Base-by-base conservation (phyloP, 2,797 vertebrate species). In the Sebastes miniatus region DNA sequence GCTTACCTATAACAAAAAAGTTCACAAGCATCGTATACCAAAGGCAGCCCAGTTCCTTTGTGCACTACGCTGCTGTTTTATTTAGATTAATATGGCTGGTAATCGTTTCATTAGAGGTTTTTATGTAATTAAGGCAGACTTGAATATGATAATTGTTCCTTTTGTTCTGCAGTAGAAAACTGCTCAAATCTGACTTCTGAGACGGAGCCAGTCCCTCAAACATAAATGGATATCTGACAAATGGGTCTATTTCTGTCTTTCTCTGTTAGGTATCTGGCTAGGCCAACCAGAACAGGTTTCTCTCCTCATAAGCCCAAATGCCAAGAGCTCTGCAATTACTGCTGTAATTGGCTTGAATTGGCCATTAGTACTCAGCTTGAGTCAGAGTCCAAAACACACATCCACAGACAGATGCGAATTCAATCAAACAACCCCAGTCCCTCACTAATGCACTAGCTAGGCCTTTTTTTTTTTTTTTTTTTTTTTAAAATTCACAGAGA, bases 301-400 rank as follows among this genome's bases (percentile, higher is more conserved):
- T 80, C 80, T 77, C 39, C 56, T 75, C 74, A 61, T 71, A 36
- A 69, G 61, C 76, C 81, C 76, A 86, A 89, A 90, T 66, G 76
- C 83, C 86, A 87, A 85, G 73, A 78, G 84, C 79, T 69, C 50
- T 22, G 69, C 83, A 89, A 92, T 88, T 85, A 91, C 75, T 5
- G 68, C 69, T 68, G 62, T 83, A 86, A 88, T 83, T 88, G 83
- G 81, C 73, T 87, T 77, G 31, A 82, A 87, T 88, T 84, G 79
- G 68, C 77, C 82, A 86, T 91, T 89, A 89, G 85, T 73, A 82
- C 83, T 81, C 80, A 66, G 79, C 72, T 80, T 69, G 77, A 84
- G 76, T 86, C 74, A 43, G 69, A 74, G 62, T 86, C 76, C 83
- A 80, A 86, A 84, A 81, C 71, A 86, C 77, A 81, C 82, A 73